Conservation (phyloP, 1,140 invertebrate species). For the Bathynomus jamesi region DNA sequence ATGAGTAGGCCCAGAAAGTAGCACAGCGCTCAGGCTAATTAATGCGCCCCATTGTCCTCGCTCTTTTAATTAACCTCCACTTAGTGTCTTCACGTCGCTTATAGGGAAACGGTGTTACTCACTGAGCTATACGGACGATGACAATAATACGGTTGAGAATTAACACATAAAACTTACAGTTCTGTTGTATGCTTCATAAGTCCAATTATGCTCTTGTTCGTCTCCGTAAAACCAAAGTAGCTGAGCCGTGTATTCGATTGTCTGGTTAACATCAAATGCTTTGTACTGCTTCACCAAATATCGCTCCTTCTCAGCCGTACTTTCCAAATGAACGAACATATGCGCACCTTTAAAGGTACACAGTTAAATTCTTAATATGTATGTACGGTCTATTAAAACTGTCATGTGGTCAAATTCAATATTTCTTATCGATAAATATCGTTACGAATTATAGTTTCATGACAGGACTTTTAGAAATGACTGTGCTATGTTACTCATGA, state of each 20-base stretch:
- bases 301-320: slow-evolving; percentile 13
- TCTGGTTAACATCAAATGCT: slow-evolving; percentile 36
- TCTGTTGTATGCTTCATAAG: slow-evolving; percentile 15
- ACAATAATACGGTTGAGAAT: background rate
- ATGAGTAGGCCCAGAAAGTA: background rate
- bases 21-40: background rate
- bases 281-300: slow-evolving; percentile 13
- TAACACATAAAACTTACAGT: slow-evolving; percentile 18
- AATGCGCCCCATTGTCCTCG: background rate
- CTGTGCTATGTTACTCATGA: too few species aligned
- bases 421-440: too few species aligned
- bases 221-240: slow-evolving; percentile 37
- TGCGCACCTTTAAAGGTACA: slow-evolving; percentile 28
- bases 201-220: slow-evolving; percentile 18
- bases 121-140: too few species aligned
- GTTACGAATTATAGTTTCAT: too few species aligned
- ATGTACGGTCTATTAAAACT: too few species aligned
- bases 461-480: too few species aligned
- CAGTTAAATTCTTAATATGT: too few species aligned
- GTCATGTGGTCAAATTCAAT: too few species aligned
- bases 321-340: slow-evolving; percentile 38
- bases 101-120: too few species aligned
- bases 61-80: background rate
- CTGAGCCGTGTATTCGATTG: slow-evolving; percentile 34
- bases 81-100: background rate